Base-by-base conservation (phyloP, 2,888 invertebrate species). In the Trachelus stipa region DNA sequence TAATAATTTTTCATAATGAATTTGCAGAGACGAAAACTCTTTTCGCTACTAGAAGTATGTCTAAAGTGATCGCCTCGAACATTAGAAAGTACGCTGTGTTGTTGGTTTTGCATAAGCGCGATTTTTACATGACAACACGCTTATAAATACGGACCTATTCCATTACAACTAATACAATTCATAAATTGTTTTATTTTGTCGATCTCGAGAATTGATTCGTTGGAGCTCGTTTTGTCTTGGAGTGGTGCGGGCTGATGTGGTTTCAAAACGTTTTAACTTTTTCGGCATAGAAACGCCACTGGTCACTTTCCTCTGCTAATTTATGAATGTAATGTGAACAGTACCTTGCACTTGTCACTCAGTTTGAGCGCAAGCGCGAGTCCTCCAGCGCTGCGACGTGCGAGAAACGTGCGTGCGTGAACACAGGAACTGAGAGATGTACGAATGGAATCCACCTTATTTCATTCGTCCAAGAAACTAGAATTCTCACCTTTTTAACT, bases 301-400 rank as follows among this genome's bases (percentile, higher is more conserved):
- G 37, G n/a, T 75, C 56, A 56, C 23, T 56, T 74, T 68, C 68
- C 30, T 68, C 75, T 33, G 75, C 68, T 75, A 75, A 68, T 34
- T 68, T 37, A 68, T 75, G 73, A 73, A 71, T n/a, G 78, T 79
- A 79, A 79, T 77, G 75, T 73, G 91, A 92, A 95, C 95, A 93
- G 94, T 95, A 95, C 95, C 95, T 95, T 94, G 95, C 95, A 95
- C 95, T 94, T 94, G 94, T 94, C 95, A 93, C 95, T 95, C 95
- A 90, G 94, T 94, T 95, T 95, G 95, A 95, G 95, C 92, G 95
- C 94, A 94, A 94, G 94, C 95, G 94, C 95, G 93, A 90, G 95
- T 94, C 93, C 94, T 94, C 92, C 92, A 92, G 90, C 92, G 91
- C 89, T 90, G 90, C 90, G 90, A 84, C 88, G 88, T 90, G 87